These are phyloP conservation scores for Pomacea maculata DNA, from an alignment of 1,140 invertebrate species.

Conservation along the genomic window DNA sequence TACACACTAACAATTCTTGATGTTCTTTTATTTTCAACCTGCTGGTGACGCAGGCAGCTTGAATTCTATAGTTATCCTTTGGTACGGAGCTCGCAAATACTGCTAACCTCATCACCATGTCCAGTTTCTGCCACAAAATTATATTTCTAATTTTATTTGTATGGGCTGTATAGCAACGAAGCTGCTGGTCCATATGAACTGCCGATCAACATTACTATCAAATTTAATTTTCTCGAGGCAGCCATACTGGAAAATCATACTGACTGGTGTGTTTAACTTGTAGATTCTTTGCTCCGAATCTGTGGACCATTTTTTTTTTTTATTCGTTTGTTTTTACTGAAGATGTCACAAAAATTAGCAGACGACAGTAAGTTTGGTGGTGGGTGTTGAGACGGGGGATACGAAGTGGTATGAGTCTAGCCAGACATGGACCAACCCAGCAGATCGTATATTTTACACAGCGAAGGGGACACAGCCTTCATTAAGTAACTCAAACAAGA, in stretches of 20 bases:
- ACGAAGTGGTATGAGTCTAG: constrained; percentile 15
- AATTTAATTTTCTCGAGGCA: too few relatives aligned
- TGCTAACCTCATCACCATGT: too few relatives aligned
- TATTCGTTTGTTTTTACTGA: background rate
- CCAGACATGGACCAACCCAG: constrained; percentile 7
- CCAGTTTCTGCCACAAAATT: too few relatives aligned
- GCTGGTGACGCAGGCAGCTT: too few relatives aligned
- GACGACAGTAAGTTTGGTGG: background rate
- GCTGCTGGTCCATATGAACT: background rate
- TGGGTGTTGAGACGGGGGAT: background rate
- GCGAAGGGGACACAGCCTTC: constrained; percentile 12
- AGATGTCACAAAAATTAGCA: background rate
- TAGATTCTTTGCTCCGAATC: too few relatives aligned
- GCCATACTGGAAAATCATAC: too few relatives aligned
- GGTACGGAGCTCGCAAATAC: too few relatives aligned
- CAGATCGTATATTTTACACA: background rate
- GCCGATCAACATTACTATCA: background rate
- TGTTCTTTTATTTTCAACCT: too few relatives aligned
- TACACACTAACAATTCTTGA: too few relatives aligned
- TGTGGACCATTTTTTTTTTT: background rate
- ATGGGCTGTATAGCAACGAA: background rate
- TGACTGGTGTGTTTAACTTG: too few relatives aligned
- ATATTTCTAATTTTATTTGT: too few relatives aligned
- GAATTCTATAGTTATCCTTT: too few relatives aligned
- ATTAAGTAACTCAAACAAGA: background rate